Conservation (phyloP, 2,797 vertebrate species). For the Buceros bicornis region DNA sequence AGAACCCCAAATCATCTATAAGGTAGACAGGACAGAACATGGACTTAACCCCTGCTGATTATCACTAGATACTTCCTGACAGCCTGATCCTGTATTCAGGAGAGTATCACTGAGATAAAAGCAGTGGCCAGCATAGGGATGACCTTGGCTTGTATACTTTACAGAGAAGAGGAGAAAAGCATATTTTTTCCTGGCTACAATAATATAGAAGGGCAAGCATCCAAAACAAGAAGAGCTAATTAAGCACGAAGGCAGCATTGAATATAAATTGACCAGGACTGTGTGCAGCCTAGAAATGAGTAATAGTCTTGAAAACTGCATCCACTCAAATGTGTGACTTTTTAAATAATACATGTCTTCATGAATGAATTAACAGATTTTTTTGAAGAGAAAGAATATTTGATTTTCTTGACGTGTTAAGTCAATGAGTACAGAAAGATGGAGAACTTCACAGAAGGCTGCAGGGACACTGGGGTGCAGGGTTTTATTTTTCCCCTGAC, state of each 20-base stretch:
- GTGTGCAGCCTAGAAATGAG: background rate
- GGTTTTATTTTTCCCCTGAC: background rate
- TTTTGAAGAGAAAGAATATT: conserved; percentile 57
- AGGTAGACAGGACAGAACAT: background rate
- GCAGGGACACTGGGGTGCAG: background rate
- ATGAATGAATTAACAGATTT: conserved; percentile 66
- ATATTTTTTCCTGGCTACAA: background rate
- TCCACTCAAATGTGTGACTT: conserved; percentile 31
- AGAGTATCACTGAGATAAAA: background rate
- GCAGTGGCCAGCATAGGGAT: background rate
- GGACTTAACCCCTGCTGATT: background rate
- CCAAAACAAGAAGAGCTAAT: conserved; percentile 9
- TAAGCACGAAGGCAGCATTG: conserved; percentile 19
- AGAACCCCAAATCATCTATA: background rate
- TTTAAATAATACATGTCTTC: conserved; percentile 67
- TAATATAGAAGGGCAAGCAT: background rate
- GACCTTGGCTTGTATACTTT: background rate
- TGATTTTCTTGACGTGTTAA: conserved; percentile 50
- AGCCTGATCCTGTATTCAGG: background rate
- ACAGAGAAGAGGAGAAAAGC: background rate
- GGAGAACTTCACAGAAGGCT: conserved; percentile 44
- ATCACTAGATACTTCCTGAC: background rate
- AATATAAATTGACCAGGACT: conserved; percentile 48
- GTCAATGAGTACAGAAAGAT: conserved; percentile 13
- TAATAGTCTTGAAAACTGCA: conserved; percentile 30